A percentile compares a stretch with the other conserved stretches of the same genome.
These are phyloP conservation scores for Cryptosula pallasiana DNA, from an alignment of 2,888 invertebrate species.

Conservation along the genomic window DNA sequence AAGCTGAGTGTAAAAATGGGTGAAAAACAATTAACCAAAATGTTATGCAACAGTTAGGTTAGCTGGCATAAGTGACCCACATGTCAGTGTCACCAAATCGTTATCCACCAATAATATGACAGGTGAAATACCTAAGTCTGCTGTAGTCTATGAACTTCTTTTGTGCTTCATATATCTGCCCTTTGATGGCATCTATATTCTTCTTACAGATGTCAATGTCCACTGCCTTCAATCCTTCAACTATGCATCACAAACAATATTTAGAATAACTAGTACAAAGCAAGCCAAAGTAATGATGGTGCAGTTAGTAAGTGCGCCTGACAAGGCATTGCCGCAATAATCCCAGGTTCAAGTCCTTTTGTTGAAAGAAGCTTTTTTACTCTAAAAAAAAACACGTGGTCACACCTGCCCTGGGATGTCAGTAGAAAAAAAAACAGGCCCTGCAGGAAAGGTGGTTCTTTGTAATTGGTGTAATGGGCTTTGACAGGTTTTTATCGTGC, in stretches of 20 bases:
- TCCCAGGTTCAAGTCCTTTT: too few species aligned
- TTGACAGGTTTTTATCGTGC: too few species aligned
- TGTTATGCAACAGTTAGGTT: not conserved
- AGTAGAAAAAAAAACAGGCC: too few species aligned
- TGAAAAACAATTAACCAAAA: not conserved
- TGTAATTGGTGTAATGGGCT: too few species aligned
- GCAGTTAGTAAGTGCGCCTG: too few species aligned
- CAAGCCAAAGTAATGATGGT: too few species aligned
- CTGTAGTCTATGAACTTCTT: conserved; percentile 45
- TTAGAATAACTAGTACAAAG: not conserved
- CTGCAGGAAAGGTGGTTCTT: too few species aligned
- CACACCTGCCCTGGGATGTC: too few species aligned
- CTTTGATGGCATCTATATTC: conserved; percentile 50
- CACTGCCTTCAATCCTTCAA: conserved; percentile 49
- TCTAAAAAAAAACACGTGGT: too few species aligned
- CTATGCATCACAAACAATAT: conserved; percentile 30
- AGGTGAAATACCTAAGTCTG: not conserved
- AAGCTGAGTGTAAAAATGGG: conserved; percentile 2
- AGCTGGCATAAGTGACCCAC: not conserved
- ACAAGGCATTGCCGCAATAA: too few species aligned
- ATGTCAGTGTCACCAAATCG: not conserved
- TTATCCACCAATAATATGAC: not conserved
- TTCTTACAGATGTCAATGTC: conserved; percentile 53
- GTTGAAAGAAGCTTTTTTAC: too few species aligned
- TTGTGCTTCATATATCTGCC: conserved; percentile 47